Base-by-base conservation (phyloP, 1,140 invertebrate species). In the Tribolium madens region DNA sequence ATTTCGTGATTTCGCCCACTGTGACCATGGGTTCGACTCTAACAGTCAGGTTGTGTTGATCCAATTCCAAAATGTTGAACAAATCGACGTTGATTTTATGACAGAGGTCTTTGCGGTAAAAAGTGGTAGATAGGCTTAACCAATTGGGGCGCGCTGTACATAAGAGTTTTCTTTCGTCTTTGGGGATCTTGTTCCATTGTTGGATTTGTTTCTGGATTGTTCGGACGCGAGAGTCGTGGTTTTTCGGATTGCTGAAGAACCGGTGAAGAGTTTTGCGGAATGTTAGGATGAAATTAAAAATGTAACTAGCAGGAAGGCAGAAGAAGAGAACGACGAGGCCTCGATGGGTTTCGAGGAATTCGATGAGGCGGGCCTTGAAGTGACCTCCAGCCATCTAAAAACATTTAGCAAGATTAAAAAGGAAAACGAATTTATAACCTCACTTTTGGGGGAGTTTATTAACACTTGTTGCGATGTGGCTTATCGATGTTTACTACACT, bases 71-170 rank as follows among this genome's bases (percentile, higher is more conserved):
- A 79, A 90, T 88, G 78, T 88, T 85, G 76, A 87, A 91, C 1
- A 93, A 84, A 10, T 90, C 88, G 50, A 92, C 87, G 0, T 88
- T 84, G 12, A 92, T 87, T 84, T 89, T 86, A 78, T 92, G 89
- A 78, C 90, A 91, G 9, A 89, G 83, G 57, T 91, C 86, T 86
- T 92, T 92, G 80, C 87, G 86, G 84, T 90, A 92, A 84, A 92
- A 92, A 0, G 88, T 92, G 1, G 90, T 91, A 2, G 91, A 92
- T 10, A 92, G 84, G 48, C 90, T 91, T 13, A 91, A 85, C 91
- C 91, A 92, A 84, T 92, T 92, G 9, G 91, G 90, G 46, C 91
- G 83, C 0, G 91, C 88, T 0, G 91, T 92, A 83, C 91, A 92
- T 17, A 92, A 86, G 2, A 90, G 83, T 69, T 90, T 91, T 1